Percentiles rank a stretch among this genome's conserved stretches.
phyloP scores from a whole-genome alignment of 2,888 invertebrate species.

The Listrodromus nycthemerus region DNA sequence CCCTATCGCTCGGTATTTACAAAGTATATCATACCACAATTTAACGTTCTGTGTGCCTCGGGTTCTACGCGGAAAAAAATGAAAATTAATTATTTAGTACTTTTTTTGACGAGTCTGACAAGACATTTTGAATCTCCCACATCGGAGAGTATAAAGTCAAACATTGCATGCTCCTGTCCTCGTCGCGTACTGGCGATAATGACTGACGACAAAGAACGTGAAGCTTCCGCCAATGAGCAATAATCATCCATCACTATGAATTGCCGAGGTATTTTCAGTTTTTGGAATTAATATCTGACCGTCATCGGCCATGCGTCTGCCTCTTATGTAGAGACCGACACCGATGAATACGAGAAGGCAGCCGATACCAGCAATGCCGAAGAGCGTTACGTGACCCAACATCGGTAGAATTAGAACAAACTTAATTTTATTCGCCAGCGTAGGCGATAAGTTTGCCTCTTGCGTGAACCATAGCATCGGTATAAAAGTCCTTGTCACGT shows the following conservation, averaged over 20 bases:
- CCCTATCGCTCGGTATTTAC: conserved; percentile 50
- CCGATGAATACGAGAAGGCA: conserved; percentile 81
- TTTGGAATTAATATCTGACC: conserved; percentile 80
- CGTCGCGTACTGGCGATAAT: neutral
- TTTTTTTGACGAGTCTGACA: neutral
- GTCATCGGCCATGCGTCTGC: conserved; percentile 79
- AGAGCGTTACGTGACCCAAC: conserved; percentile 86
- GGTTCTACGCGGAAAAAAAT: neutral
- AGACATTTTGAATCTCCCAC: neutral
- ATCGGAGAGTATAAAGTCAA: neutral
- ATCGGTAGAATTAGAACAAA: conserved; percentile 86
- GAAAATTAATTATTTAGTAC: neutral
- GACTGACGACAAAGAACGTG: conserved; percentile 3
- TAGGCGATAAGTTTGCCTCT: conserved; percentile 86
- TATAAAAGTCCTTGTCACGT: conserved; percentile 86
- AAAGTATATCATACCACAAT: conserved; percentile 30
- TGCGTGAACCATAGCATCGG: conserved; percentile 93
- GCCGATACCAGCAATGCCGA: conserved; percentile 85
- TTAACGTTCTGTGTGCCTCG: conserved; percentile 29
- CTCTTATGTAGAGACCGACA: conserved; percentile 78
- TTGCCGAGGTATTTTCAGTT: conserved; percentile 65
- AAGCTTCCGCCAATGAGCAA: conserved; percentile 11
- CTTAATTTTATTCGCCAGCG: conserved; percentile 86
- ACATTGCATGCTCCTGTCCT: neutral
- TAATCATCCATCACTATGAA: conserved; percentile 63